Conservation (phyloP, 2,888 invertebrate genomes). For the Eutolmus rufibarbis region DNA sequence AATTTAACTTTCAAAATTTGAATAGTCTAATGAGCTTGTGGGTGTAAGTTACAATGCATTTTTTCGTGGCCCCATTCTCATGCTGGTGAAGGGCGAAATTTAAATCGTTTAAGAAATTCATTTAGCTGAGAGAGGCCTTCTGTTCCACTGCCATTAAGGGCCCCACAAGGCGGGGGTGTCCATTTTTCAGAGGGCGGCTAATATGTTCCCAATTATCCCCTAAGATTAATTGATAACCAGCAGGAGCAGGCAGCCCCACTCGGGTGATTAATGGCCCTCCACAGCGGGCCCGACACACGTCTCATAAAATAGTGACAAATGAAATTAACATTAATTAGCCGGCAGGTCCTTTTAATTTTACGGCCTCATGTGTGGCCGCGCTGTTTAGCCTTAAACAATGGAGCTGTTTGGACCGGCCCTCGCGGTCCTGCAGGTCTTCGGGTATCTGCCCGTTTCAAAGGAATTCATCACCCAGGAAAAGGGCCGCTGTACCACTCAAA, state of each 20-base stretch:
- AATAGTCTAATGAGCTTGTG: conserved; percentile 6
- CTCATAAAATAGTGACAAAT: neutral
- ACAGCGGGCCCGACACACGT: neutral
- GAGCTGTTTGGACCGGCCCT: neutral
- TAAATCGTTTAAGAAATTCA: neutral
- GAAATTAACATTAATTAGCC: neutral
- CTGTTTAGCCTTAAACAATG: neutral
- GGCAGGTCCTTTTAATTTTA: neutral
- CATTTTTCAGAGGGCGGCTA: neutral
- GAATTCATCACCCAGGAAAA: neutral
- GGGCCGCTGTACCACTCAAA: neutral
- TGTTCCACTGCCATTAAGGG: neutral
- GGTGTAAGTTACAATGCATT: neutral
- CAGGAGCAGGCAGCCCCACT: neutral
- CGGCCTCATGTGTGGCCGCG: neutral
- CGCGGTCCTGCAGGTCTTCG: neutral
- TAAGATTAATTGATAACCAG: neutral
- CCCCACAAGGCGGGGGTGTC: neutral
- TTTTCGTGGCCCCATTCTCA: neutral
- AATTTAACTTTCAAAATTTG: neutral
- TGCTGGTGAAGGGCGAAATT: neutral
- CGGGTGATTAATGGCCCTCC: neutral
- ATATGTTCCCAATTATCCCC: neutral
- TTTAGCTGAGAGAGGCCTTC: neutral
- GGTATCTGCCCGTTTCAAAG: neutral